These are phyloP conservation scores for Alectoris magna DNA, from an alignment of 2,797 vertebrate genomes.

Conservation along the genomic window DNA sequence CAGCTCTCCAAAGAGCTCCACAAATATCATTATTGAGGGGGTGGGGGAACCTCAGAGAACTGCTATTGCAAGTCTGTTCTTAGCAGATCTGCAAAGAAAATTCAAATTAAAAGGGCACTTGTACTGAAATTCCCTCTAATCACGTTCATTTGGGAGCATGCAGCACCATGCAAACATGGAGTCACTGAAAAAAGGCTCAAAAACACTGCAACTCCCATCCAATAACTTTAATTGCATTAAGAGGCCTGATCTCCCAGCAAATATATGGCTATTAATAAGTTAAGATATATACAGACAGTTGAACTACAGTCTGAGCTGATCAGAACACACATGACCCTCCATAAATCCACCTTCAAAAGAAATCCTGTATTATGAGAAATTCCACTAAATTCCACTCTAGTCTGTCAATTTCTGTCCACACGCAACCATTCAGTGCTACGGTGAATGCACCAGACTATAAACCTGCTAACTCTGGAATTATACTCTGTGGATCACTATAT, in stretches of 20 bases:
- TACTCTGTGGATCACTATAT: not conserved
- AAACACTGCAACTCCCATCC: not conserved
- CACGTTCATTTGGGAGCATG: conserved; percentile 2
- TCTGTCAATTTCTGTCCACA: not conserved
- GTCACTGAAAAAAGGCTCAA: conserved; percentile 12
- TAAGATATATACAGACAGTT: not conserved
- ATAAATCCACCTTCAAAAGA: not conserved
- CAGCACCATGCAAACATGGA: not conserved
- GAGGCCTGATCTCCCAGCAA: not conserved
- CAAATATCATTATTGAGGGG: conserved; percentile 13
- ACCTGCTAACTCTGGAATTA: not conserved
- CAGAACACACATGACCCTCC: not conserved
- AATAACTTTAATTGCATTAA: conserved; percentile 21
- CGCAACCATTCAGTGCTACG: not conserved
- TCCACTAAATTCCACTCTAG: not conserved
- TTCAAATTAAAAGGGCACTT: conserved; percentile 60
- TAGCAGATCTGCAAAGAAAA: conserved; percentile 54
- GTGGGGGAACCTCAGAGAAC: conserved; percentile 52
- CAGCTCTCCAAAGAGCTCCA: conserved; percentile 68
- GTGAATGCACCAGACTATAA: not conserved
- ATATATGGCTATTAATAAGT: not conserved
- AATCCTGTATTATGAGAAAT: not conserved
- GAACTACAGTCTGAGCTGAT: not conserved
- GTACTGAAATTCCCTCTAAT: conserved; percentile 70
- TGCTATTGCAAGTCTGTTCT: conserved; percentile 61